Base-by-base conservation (phyloP, 2,113 vertebrate species). In the Cryptotis parvus region DNA sequence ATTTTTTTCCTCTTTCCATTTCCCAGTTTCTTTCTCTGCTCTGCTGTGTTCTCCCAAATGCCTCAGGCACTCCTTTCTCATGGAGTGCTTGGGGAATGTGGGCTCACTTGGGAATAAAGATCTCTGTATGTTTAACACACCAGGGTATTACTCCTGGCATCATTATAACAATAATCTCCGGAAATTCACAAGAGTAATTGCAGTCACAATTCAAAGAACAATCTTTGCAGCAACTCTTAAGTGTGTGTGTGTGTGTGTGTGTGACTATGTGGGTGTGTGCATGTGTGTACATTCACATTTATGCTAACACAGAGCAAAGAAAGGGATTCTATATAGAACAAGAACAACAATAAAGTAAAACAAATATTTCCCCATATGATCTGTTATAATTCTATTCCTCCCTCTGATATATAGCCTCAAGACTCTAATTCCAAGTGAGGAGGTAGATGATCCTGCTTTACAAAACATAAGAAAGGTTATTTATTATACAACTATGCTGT, bases 141-240 rank as follows among this genome's bases (percentile, higher is more conserved):
- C 2, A 15, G 39, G 49, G 18, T 45, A 55, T 37, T 58, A 31
- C 73, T 84, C 27, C 45, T 10, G 22, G 15, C 14, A 41, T 52
- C 26, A 24, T 82, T 70, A 49, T 27, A 73, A 77, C 79, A 77
- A 72, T 12, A 82, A 52, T 37, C 74, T 12, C 81, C 0, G 3
- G 55, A 77, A 33, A 87, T 87, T 75, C 73, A 76, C 31, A 86
- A n/a, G 3, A 49, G 35, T 41, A 41, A 91, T 1, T 33, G 33
- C 22, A 41, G 49, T 35, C 35, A 79, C 45, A 89, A 70, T 61
- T 89, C 76, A 84, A 84, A 87, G 43, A 81, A 68, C 55, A 82
- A 11, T 52, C 58, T 65, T 78, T 58, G 45, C 20, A 10, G 26
- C 72, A 27, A 84, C 45, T 55, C 33, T 77, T n/a, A 68, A 43